Percentiles rank a stretch among this genome's conserved stretches.
Evolutionary conservation across 2,113 vertebrate genomes (phyloP).

Genomic region (Cnemophilus loriae): DNA sequence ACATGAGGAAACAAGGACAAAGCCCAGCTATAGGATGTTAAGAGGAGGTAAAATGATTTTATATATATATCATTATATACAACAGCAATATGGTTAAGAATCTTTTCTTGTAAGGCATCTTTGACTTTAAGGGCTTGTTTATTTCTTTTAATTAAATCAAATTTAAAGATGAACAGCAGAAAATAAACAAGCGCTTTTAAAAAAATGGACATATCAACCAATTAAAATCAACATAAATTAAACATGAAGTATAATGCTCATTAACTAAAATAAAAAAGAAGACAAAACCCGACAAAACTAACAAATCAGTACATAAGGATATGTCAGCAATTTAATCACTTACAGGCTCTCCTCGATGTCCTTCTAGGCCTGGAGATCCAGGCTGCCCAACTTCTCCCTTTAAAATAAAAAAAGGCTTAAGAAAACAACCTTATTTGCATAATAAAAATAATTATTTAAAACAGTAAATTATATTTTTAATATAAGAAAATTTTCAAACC

Average conservation of each 20-base stretch:
- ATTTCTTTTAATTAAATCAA: not conserved
- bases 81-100: not conserved
- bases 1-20: not conserved
- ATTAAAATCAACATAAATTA: not conserved
- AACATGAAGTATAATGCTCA: not conserved
- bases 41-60: not conserved
- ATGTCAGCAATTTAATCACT: constrained; percentile 19
- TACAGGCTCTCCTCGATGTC: constrained; percentile 71
- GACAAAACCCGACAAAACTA: not conserved
- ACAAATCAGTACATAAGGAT: not conserved
- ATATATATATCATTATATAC: not conserved
- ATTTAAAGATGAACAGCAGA: not conserved
- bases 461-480: not conserved
- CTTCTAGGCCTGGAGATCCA: constrained; percentile 71
- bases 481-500: not conserved
- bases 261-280: not conserved
- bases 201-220: not conserved
- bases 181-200: not conserved
- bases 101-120: not conserved
- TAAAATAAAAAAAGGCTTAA: not conserved
- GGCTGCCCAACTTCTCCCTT: constrained; percentile 74
- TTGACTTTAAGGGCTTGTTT: not conserved
- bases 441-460: not conserved
- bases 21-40: not conserved
- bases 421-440: not conserved